Evolutionary conservation across 1,140 invertebrate species (phyloP), one percentile per base, ranked within the genome.

Genomic region (Aphaenogaster rudis): DNA sequence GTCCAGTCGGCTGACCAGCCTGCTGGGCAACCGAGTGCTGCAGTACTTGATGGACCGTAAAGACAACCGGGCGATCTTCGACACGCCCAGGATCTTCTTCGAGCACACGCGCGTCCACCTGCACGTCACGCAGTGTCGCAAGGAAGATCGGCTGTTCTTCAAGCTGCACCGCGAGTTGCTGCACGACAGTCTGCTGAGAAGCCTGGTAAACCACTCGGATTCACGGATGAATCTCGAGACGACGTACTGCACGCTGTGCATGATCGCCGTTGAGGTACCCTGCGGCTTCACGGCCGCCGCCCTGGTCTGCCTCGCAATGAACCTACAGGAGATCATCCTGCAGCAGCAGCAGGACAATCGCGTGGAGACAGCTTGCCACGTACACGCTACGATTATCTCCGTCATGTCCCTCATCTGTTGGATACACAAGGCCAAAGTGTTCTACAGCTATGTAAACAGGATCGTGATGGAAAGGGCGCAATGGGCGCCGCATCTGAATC

Each of bases 401-500:
- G 89, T 96, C 0, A 95, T 96, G 94, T 96, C 96, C 0, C 92
- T 97, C 11, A 93, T 97, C 0, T 96, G 96, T 86, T 96, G 96
- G 95, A 94, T 96, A 48, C 96, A 96, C 88, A 94, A 96, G 63
- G 96, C 96, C 0, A 94, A 96, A 86, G 94, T 95, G 2, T 95
- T 97, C 82, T 96, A 96, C 64, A 90, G 94, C 17, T 97, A 96
- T 69, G 94, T 97, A 0, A 96, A 96, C 67, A 95, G 95, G 86
- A 95, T 96, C 64, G 94, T 96, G 71, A 93, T 95, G 42, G 92
- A 95, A 59, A 93, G 96, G 69, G 96, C 96, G 0, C 95, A 96
- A 76, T 96, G 96, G 91, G 96, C 96, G 0, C 96, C 96, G 0
- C 96, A 97, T 90, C 90, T 97, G 11, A 97, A 97, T 93, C 96